Evolutionary conservation across 1,140 invertebrate species (phyloP), one percentile per base, ranked within the genome.

Genomic region (Kradibia gibbosae): DNA sequence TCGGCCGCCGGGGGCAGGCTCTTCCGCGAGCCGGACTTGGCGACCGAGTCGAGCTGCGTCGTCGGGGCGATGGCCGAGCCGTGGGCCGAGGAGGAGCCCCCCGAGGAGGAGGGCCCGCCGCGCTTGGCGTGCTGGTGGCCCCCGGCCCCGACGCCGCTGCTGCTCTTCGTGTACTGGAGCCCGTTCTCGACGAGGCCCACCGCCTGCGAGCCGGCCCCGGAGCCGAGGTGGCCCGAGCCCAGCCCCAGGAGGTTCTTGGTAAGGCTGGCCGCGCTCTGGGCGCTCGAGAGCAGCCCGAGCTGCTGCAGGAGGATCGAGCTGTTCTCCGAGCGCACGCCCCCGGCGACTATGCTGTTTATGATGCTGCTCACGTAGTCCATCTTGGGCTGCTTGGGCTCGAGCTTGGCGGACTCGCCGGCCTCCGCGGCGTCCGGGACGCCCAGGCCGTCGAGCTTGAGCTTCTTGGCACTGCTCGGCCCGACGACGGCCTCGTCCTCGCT

Each of bases 101-200:
- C 25, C 11, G 31, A n/a, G 10, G 31, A 77, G 42, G 7, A 8
- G n/a, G n/a, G n/a, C n/a, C n/a, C n/a, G 3, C 42, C 25, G 39
- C 83, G 55, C 34, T 57, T 57, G 0, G 73, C 85, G 36, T 86
- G 86, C 11, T 85, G 83, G 25, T 84, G 84, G 11, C 15, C 31
- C 42, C 67, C 22, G 13, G 42, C 67, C 15, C 65, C 0, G 78
- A n/a, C 60, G 55, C 76, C 83, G 10, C 10, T 36, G 62, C 62
- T 86, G 74, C 75, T 86, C 70, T 86, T 86, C 0, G 87, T 88
- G 78, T 90, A 90, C 62, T 89, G 89, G 0, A 91, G 84, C 0
- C 90, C 90, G 78, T 90, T 91, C 71, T 90, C 89, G 0, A 91
- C 89, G 0, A 90, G 82, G 0, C 88, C 89, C 7, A 90, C 89